These are phyloP conservation scores for Drosophila murphyi DNA, from an alignment of 1,140 invertebrate species.

Conservation along the genomic window DNA sequence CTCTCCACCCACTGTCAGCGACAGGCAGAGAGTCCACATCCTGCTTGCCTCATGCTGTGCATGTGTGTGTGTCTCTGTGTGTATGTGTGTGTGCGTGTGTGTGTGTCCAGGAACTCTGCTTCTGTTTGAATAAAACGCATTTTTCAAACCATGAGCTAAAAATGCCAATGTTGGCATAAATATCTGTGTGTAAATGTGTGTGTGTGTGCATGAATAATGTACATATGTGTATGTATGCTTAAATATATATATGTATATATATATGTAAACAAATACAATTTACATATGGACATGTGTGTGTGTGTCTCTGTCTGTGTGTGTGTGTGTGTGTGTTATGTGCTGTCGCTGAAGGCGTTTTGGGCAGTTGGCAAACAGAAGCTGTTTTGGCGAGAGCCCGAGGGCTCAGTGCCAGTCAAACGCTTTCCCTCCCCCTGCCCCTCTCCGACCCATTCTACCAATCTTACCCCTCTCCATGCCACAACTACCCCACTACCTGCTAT, in stretches of 20 bases:
- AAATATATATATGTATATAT: background rate
- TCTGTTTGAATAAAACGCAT: slow-evolving; percentile 76
- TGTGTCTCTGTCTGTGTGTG: slow-evolving; percentile 12
- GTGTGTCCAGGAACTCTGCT: slow-evolving; percentile 56
- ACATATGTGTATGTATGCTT: slow-evolving; percentile 44
- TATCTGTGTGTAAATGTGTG: slow-evolving; percentile 31
- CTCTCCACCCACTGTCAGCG: slow-evolving; percentile 11
- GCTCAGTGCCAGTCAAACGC: slow-evolving; percentile 33
- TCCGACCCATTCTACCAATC: background rate
- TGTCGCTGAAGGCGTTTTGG: slow-evolving; percentile 69
- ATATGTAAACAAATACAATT: slow-evolving; percentile 35
- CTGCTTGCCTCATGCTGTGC: background rate
- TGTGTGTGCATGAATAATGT: slow-evolving; percentile 72
- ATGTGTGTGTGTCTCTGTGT: background rate
- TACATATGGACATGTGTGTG: slow-evolving; percentile 26
- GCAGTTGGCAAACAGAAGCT: slow-evolving; percentile 56
- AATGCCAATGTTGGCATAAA: slow-evolving; percentile 37
- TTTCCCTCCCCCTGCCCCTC: background rate
- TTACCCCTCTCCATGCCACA: background rate
- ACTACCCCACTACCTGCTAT: background rate
- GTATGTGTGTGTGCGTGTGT: background rate
- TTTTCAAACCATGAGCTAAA: slow-evolving; percentile 62
- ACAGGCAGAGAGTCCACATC: slow-evolving; percentile 15
- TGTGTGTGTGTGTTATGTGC: slow-evolving; percentile 50
- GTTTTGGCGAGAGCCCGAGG: slow-evolving; percentile 9